These are phyloP conservation scores for Ennomos quercinarius DNA, from an alignment of 2,888 invertebrate species.

Conservation along the genomic window DNA sequence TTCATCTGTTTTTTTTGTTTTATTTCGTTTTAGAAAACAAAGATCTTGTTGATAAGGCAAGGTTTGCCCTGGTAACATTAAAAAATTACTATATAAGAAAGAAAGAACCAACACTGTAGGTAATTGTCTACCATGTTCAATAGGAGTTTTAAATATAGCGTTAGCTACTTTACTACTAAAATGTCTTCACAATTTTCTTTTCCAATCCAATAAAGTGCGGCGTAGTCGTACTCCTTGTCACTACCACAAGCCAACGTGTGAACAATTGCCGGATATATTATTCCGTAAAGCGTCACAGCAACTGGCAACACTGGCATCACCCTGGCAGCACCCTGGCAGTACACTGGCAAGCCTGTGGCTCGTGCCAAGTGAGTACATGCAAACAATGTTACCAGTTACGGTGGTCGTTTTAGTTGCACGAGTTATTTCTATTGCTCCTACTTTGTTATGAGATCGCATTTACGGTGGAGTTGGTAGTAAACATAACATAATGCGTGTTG, in stretches of 20 bases:
- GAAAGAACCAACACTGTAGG: neutral
- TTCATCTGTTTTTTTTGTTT: no score
- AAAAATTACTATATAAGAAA: no score
- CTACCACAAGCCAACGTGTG: constrained; percentile 10
- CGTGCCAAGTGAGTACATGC: constrained; percentile 6
- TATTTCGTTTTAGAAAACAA: no score
- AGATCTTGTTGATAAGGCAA: no score
- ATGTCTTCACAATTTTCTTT: no score
- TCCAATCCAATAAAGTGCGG: no score
- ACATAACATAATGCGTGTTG: neutral
- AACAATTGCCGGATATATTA: constrained; percentile 19
- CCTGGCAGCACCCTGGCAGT: constrained; percentile 8
- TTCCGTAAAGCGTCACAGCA: constrained; percentile 14
- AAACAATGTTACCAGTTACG: constrained; percentile 9
- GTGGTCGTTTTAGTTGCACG: constrained; percentile 9
- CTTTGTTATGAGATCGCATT: constrained; percentile 8
- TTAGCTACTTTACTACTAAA: no score
- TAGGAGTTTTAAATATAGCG: no score
- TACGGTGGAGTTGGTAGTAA: neutral
- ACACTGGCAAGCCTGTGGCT: neutral
- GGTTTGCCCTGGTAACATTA: no score
- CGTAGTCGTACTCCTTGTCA: constrained; percentile 5
- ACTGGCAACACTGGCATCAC: constrained; percentile 14
- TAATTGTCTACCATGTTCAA: no score
- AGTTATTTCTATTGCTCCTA: constrained; percentile 11